phyloP scores from a whole-genome alignment of 2,797 vertebrate genomes.

The Syngnathus rostellatus region DNA sequence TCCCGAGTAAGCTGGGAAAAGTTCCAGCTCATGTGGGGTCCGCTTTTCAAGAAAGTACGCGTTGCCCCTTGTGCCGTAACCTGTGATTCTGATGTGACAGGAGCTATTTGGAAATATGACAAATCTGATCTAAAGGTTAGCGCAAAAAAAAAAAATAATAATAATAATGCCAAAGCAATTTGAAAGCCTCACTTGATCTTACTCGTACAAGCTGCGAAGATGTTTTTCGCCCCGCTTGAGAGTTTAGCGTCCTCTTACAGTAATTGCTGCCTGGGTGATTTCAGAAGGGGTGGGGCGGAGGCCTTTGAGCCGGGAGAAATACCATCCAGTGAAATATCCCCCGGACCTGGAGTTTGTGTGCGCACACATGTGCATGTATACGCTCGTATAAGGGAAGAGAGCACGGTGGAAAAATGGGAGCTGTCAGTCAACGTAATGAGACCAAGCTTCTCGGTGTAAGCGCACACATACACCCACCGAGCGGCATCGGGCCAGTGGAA shows the following conservation, averaged over 20 bases:
- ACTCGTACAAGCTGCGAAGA: slow-evolving; percentile 1
- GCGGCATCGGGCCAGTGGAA: slow-evolving; percentile 62
- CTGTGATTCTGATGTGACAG: neutral
- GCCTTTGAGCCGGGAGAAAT: slow-evolving; percentile 59
- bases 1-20: too few relatives aligned
- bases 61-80: neutral
- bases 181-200: slow-evolving; percentile 26
- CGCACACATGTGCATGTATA: slow-evolving; percentile 9
- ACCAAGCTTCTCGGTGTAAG: slow-evolving; percentile 55
- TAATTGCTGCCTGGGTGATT: slow-evolving; percentile 54
- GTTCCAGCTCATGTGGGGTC: too few relatives aligned
- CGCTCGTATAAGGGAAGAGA: slow-evolving; percentile 43
- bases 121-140: slow-evolving; percentile 6
- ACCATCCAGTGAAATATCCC: slow-evolving; percentile 52
- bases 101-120: neutral
- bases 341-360: slow-evolving; percentile 24
- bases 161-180: slow-evolving; percentile 11
- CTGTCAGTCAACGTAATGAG: slow-evolving; percentile 72
- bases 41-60: neutral
- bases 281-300: neutral
- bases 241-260: slow-evolving; percentile 46
- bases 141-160: neutral
- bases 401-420: slow-evolving; percentile 48
- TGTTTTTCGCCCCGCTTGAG: neutral
- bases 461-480: slow-evolving; percentile 33